Evolutionary conservation across 1,140 invertebrate species (phyloP).

Genomic region (Agraylea sexmaculata): DNA sequence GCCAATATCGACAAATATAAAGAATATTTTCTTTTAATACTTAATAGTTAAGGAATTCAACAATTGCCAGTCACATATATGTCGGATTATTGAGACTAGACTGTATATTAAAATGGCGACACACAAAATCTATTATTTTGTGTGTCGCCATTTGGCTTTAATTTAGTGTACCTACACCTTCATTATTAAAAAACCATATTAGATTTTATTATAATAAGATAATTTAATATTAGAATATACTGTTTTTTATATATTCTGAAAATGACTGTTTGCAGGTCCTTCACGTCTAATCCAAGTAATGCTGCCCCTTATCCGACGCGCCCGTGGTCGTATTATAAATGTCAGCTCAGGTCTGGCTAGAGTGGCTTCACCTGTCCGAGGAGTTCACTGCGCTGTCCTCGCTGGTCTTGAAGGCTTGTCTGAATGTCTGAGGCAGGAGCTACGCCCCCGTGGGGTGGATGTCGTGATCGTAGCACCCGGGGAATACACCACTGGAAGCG

Average conservation of each 20-base stretch:
- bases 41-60: too few species aligned
- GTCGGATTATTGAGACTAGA: too few species aligned
- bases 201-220: too few species aligned
- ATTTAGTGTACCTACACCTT: too few species aligned
- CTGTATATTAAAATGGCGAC: too few species aligned
- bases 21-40: too few species aligned
- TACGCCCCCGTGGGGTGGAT: conserved; percentile 63
- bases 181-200: too few species aligned
- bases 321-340: conserved; percentile 57
- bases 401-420: conserved; percentile 71
- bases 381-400: conserved; percentile 65
- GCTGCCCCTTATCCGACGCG: conserved; percentile 62
- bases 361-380: conserved; percentile 61
- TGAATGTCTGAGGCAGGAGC: conserved; percentile 68
- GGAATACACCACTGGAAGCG: conserved; percentile 63
- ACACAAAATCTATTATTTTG: too few species aligned
- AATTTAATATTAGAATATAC: not conserved
- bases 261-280: conserved; percentile 38
- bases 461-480: conserved; percentile 71
- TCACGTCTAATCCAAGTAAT: conserved; percentile 66
- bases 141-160: too few species aligned
- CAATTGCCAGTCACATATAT: too few species aligned
- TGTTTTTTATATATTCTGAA: not conserved
- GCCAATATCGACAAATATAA: too few species aligned
- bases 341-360: conserved; percentile 60